Conservation (phyloP, 2,797 vertebrate species). For the Cossypha heuglini region DNA sequence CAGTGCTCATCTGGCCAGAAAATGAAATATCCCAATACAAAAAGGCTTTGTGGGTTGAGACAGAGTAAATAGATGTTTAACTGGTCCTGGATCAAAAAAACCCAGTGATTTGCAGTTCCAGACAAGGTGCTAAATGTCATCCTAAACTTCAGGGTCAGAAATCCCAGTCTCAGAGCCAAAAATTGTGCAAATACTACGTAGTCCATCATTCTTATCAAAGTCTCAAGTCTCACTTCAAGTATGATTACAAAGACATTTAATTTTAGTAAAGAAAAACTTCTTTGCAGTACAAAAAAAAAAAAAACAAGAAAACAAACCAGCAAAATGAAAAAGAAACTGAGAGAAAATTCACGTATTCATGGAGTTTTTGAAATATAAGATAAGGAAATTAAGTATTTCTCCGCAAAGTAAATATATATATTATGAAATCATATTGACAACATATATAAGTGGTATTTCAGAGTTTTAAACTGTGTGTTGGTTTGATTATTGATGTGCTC, state of each 20-base stretch:
- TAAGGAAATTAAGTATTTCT: not conserved
- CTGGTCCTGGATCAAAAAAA: not conserved
- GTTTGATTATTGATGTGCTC: not conserved
- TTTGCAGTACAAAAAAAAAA: not conserved
- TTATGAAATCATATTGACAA: not conserved
- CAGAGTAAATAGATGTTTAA: not conserved
- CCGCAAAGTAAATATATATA: not conserved
- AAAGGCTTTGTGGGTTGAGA: not conserved
- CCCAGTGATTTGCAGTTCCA: not conserved
- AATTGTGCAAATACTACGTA: fast-evolving
- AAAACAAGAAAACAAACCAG: not conserved
- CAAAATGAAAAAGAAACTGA: not conserved
- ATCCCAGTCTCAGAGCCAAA: not conserved
- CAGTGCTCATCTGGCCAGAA: not conserved
- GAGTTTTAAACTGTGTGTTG: not conserved
- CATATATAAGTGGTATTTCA: not conserved
- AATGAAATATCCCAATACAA: not conserved
- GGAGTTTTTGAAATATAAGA: not conserved
- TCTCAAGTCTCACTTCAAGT: not conserved
- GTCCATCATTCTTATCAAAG: not conserved
- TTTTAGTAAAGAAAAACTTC: not conserved
- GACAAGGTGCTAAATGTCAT: not conserved
- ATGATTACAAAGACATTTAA: not conserved
- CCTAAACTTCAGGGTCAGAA: not conserved
- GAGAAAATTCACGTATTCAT: not conserved